Evolutionary conservation across 2,113 vertebrate species (phyloP).

Genomic region (Acrocephalus arundinaceus): DNA sequence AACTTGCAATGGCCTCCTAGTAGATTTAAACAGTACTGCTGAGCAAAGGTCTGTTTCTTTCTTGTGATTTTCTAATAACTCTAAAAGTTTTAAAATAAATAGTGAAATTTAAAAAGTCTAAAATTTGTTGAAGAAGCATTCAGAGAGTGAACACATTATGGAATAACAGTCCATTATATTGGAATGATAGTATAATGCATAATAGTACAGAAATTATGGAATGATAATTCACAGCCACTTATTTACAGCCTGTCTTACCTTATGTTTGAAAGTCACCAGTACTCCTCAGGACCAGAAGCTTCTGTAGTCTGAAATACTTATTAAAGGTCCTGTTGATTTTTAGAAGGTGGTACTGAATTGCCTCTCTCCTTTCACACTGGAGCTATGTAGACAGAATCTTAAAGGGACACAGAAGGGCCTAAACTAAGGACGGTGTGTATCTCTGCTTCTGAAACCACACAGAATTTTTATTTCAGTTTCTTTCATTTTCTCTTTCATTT

Average conservation of each 20-base stretch:
- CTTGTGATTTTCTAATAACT: neutral
- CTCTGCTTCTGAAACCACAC: neutral
- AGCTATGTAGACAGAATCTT: neutral
- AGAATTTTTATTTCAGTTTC: neutral
- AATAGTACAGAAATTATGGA: neutral
- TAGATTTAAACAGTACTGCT: neutral
- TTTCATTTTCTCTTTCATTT: neutral
- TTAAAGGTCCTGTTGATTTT: neutral
- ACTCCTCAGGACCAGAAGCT: neutral
- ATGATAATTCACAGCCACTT: neutral
- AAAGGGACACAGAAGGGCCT: accelerated
- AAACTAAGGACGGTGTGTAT: neutral
- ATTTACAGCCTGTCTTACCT: neutral
- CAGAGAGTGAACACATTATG: too few relatives aligned
- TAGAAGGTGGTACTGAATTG: neutral
- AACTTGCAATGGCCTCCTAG: accelerated
- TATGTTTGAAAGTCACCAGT: neutral
- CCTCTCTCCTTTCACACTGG: neutral
- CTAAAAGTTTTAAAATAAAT: neutral
- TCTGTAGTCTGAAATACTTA: neutral
- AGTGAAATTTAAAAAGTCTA: neutral
- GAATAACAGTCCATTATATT: neutral
- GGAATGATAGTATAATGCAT: neutral
- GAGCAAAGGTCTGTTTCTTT: neutral
- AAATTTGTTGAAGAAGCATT: neutral